Percentiles rank a stretch among this genome's conserved stretches.
These are phyloP conservation scores for Mesitornis unicolor DNA, from an alignment of 2,113 vertebrate genomes.

Conservation along the genomic window DNA sequence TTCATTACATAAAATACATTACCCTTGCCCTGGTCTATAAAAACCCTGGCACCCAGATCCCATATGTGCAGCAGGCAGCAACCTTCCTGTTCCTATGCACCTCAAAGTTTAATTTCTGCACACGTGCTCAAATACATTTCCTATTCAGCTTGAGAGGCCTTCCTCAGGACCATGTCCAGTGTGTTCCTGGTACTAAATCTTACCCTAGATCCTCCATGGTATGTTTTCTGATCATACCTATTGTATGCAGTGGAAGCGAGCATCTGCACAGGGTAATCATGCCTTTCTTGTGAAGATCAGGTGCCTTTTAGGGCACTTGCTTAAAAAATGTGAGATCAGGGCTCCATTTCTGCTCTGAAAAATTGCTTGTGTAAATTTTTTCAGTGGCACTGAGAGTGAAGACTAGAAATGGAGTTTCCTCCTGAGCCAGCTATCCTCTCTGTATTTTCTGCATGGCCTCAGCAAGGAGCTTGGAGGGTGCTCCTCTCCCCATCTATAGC, in stretches of 20 bases:
- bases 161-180: background rate
- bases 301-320: background rate
- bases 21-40: background rate
- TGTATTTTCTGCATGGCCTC: background rate
- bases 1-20: background rate
- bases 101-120: background rate
- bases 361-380: background rate
- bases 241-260: background rate
- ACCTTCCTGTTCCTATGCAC: background rate
- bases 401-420: background rate
- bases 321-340: background rate
- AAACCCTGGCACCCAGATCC: background rate
- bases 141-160: background rate
- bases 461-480: background rate
- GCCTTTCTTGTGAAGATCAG: background rate
- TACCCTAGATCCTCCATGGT: background rate
- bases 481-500: background rate
- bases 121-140: background rate
- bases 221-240: background rate
- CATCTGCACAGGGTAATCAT: background rate
- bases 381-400: fast-evolving
- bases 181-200: background rate
- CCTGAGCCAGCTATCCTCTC: background rate
- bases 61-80: fast-evolving
- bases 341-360: background rate